Base-by-base conservation (phyloP, 2,113 vertebrate genomes). In the Pygoscelis adeliae region DNA sequence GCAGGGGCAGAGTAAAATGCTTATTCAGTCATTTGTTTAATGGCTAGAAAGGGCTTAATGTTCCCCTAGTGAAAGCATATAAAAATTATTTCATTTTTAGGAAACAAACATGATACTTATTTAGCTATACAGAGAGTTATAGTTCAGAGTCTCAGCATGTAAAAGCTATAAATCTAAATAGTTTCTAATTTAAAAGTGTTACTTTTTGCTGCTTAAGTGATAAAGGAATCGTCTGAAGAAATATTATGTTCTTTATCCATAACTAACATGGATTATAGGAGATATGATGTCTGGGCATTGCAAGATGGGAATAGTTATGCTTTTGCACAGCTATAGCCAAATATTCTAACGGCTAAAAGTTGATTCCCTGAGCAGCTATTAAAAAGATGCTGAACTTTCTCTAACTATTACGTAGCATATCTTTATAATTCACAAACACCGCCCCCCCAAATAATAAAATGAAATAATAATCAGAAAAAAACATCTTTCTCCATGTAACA, bases 181-280 rank as follows among this genome's bases (percentile, higher is more conserved):
- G 70, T 74, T 53, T n/a, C 80, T 94, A 91, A 95, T 95, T 93
- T 95, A 15, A 61, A 90, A 87, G 63, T 47, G 61, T 67, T 63
- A 66, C 62, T 78, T 88, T 96, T 74, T 95, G 82, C 76, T 91
- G 69, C 55, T 91, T 23, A 96, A 92, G 87, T 71, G 44, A 50
- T 74, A 89, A 79, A 83, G 21, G 86, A 76, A 83, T 62, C 85
- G 90, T 90, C 53, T 36, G 81, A 86, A 93, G 90, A 95, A 95
- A 85, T 79, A 77, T 36, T 19, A 34, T 23, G 14, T 61, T 80
- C 65, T 87, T 92, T 79, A 61, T 61, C 70, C 58, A 18, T 74
- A 96, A 84, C 93, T 95, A 89, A 80, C 53, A 86, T 1, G 90
- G 87, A 97, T 97, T 87, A 87, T 46, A 88, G 63, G n/a, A 94